Conservation (phyloP, 2,888 invertebrate species). For the Agonopterix subpropinquella region DNA sequence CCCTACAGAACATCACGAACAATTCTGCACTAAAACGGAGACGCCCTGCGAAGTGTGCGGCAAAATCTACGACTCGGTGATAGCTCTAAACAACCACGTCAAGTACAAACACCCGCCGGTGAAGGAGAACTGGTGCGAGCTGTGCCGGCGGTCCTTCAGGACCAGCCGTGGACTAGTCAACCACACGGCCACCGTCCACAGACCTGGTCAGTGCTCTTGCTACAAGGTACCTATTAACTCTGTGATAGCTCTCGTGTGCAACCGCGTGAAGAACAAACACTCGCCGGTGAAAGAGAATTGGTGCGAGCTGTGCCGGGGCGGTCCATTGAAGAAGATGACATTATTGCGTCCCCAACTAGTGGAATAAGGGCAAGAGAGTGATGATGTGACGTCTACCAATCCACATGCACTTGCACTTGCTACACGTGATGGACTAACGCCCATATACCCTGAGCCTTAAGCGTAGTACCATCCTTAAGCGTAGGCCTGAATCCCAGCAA, state of each 20-base stretch:
- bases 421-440: too few relatives aligned
- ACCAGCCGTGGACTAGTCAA: constrained; percentile 34
- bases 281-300: constrained; percentile 28
- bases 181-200: constrained; percentile 39
- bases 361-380: too few relatives aligned
- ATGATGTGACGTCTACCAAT: too few relatives aligned
- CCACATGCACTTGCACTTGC: too few relatives aligned
- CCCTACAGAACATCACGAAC: constrained; percentile 20
- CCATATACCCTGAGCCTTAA: too few relatives aligned
- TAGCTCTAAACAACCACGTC: constrained; percentile 42
- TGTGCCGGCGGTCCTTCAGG: constrained; percentile 41
- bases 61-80: constrained; percentile 34
- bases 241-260: too few relatives aligned
- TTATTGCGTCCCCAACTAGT: too few relatives aligned
- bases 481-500: too few relatives aligned
- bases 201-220: constrained; percentile 8
- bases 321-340: too few relatives aligned
- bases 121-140: constrained; percentile 30
- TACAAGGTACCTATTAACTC: too few relatives aligned
- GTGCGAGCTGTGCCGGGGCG: constrained; percentile 34
- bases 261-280: constrained; percentile 50
- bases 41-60: constrained; percentile 36
- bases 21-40: constrained; percentile 29
- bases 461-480: too few relatives aligned
- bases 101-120: constrained; percentile 46